Conservation (phyloP, 2,888 invertebrate genomes). For the Aricia artaxerxes region DNA sequence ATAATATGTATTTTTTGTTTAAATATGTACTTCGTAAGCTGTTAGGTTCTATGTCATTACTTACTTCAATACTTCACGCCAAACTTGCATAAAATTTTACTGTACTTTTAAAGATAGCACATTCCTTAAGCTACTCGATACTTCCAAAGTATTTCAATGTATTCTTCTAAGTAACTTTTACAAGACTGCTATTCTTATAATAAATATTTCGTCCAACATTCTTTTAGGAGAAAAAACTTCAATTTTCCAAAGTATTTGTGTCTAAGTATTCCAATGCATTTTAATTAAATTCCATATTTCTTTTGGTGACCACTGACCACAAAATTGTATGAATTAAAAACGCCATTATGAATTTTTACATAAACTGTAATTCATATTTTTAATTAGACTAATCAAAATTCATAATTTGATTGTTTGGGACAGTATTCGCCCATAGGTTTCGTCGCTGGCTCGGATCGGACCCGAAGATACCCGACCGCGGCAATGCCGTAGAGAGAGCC, state of each 20-base stretch:
- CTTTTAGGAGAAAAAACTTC: not conserved
- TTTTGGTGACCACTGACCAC: not conserved
- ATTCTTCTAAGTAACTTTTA: not conserved
- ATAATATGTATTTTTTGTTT: not conserved
- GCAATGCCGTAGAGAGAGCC: too few relatives aligned
- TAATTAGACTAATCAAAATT: too few relatives aligned
- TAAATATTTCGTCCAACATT: constrained; percentile 8
- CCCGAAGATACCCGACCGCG: too few relatives aligned
- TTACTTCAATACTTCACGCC: not conserved
- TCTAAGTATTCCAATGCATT: constrained; percentile 13
- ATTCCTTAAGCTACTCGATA: not conserved
- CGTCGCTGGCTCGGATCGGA: too few relatives aligned
- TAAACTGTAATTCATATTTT: not conserved
- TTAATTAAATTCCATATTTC: not conserved
- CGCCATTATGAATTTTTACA: not conserved
- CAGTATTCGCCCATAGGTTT: too few relatives aligned
- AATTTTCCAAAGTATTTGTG: not conserved
- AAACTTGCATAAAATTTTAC: not conserved
- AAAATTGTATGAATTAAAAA: not conserved
- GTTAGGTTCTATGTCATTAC: not conserved
- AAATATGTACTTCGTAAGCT: not conserved
- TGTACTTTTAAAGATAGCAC: not conserved
- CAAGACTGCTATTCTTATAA: constrained; percentile 15
- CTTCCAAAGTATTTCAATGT: not conserved
- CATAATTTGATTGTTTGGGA: too few relatives aligned